phyloP scores from a whole-genome alignment of 1,140 invertebrate genomes.

The Philopotamus ludificatus region DNA sequence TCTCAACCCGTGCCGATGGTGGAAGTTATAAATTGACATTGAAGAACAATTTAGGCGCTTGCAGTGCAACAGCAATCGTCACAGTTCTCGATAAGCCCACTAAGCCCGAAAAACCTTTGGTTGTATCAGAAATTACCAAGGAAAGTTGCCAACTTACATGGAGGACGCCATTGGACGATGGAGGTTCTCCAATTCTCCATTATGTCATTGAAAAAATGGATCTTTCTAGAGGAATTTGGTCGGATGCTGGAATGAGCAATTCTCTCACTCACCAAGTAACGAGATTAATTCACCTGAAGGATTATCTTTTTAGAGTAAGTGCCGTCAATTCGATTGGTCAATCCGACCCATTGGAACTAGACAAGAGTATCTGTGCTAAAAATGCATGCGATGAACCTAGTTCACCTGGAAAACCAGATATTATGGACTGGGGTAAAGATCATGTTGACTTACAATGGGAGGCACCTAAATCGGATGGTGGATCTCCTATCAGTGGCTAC shows the following conservation, averaged over 20 bases:
- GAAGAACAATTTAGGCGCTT: constrained; percentile 80
- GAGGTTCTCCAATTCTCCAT: constrained; percentile 91
- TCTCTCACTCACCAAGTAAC: constrained; percentile 80
- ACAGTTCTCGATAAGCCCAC: constrained; percentile 87
- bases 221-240: constrained; percentile 90
- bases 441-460: constrained; percentile 90
- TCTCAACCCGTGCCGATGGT: constrained; percentile 76
- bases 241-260: constrained; percentile 86
- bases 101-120: constrained; percentile 82
- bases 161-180: constrained; percentile 83
- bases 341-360: constrained; percentile 85
- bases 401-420: constrained; percentile 83
- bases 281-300: constrained; percentile 87
- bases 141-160: constrained; percentile 85
- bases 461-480: constrained; percentile 82
- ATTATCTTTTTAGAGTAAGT: constrained; percentile 88
- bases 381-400: constrained; percentile 93
- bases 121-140: constrained; percentile 82
- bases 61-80: constrained; percentile 79
- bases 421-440: constrained; percentile 91
- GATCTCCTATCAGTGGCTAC: constrained; percentile 89
- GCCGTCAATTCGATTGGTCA: constrained; percentile 95
- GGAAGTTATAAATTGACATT: constrained; percentile 83
- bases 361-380: constrained; percentile 85
- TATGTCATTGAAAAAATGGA: constrained; percentile 99